Evolutionary conservation across 2,888 invertebrate species (phyloP).

Genomic region (Leucozona laternaria): DNA sequence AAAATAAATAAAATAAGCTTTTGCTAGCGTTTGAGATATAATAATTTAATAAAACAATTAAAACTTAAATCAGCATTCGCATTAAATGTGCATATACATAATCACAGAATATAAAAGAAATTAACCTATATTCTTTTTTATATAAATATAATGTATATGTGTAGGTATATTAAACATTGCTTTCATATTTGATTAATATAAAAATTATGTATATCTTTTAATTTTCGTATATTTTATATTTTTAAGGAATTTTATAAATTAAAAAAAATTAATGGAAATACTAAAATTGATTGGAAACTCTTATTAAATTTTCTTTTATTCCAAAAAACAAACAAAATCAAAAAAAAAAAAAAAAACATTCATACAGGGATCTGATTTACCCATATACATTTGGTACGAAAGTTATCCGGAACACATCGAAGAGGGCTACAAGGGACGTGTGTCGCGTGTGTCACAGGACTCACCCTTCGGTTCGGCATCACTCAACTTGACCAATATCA

Average conservation of each 20-base stretch:
- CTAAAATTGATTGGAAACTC: slow-evolving; percentile 30
- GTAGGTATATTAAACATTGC: slow-evolving; percentile 64
- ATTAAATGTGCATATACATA: slow-evolving; percentile 56
- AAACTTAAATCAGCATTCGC: slow-evolving; percentile 66
- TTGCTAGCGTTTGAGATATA: slow-evolving; percentile 37
- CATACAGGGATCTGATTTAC: slow-evolving; percentile 94
- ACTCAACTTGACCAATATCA: slow-evolving; percentile 97
- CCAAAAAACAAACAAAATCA: slow-evolving; percentile 33
- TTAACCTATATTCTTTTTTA: slow-evolving; percentile 5
- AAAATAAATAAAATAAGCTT: slow-evolving; percentile 6
- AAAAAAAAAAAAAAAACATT: slow-evolving; percentile 3
- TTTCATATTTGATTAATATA: slow-evolving; percentile 54
- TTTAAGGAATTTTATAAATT: slow-evolving; percentile 41
- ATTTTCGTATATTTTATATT: slow-evolving; percentile 44
- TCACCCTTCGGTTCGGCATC: slow-evolving; percentile 96
- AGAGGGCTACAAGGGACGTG: slow-evolving; percentile 96
- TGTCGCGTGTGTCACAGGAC: slow-evolving; percentile 94
- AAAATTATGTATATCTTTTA: slow-evolving; percentile 34
- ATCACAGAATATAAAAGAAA: slow-evolving; percentile 19
- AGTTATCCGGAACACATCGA: slow-evolving; percentile 98
- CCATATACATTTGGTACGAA: slow-evolving; percentile 99
- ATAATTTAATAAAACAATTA: slow-evolving; percentile 59
- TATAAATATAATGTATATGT: slow-evolving; percentile 24
- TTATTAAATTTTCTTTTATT: slow-evolving; percentile 60
- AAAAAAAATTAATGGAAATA: slow-evolving; percentile 17